Percentiles rank a stretch among this genome's conserved stretches.
phyloP scores from a whole-genome alignment of 2,113 vertebrate species.

The Cisticola juncidis region DNA sequence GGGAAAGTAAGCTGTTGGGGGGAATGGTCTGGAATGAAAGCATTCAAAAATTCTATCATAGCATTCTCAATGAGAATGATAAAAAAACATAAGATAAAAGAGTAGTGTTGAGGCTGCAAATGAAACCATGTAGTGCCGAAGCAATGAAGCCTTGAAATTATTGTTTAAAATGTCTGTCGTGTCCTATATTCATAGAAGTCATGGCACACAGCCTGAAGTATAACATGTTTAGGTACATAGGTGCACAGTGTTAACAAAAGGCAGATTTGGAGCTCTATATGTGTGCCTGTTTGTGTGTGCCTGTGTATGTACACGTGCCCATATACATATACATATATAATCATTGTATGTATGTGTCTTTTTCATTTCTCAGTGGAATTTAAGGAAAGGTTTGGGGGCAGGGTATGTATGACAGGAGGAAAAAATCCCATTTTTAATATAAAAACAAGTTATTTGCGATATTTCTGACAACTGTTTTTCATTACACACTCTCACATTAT shows the following conservation, averaged over 20 bases:
- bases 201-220: neutral
- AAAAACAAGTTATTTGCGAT: neutral
- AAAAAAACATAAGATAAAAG: neutral
- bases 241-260: neutral
- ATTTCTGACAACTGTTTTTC: neutral
- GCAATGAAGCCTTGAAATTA: neutral
- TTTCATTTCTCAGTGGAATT: neutral
- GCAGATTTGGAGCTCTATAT: neutral
- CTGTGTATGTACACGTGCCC: fast-evolving
- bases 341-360: neutral
- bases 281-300: neutral
- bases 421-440: neutral
- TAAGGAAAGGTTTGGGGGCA: neutral
- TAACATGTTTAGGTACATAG: neutral
- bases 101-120: neutral
- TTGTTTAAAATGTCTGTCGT: neutral
- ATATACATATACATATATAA: fast-evolving
- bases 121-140: neutral
- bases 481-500: neutral
- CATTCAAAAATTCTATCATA: neutral
- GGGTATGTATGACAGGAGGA: neutral
- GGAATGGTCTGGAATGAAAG: neutral
- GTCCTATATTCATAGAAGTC: neutral
- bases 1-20: neutral
- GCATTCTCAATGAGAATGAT: neutral